Evolutionary conservation across 2,888 invertebrate species (phyloP), one percentile per base, ranked within the genome.

Genomic region (Operophtera brumata): DNA sequence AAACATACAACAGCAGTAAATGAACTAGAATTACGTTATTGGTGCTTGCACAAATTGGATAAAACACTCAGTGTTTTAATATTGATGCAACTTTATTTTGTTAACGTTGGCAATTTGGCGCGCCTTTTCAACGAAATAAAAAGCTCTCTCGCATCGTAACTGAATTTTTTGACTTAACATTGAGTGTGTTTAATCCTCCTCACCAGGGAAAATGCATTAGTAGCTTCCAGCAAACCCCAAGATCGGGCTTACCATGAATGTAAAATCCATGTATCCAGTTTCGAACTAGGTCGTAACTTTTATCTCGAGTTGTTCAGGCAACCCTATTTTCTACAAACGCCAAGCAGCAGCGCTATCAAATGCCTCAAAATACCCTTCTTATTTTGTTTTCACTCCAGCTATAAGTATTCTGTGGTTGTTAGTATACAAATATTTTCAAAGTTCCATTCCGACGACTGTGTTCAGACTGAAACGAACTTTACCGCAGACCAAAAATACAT

Each of bases 211-310:
- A 68, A 65, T 61, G 51, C 42, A 62, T 67, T 63, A 66, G 47
- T 50, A 26, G 48, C 45, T 47, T 37, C 30, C 51, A 47, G 61
- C 55, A 42, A 25, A 20, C 42, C 42, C 43, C 44, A n/a, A n/a
- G n/a, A n/a, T 49, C 34, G 34, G 28, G 54, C 47, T 62, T 59
- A 60, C 56, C 62, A 59, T 67, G 58, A 67, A 69, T 62, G 61
- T 59, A 64, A 62, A 66, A 67, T 56, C 50, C 43, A 41, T 48
- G 26, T 44, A 20, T 13, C 25, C 2, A 30, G 20, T 20, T 50
- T 55, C 34, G 48, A 62, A 66, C 57, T 46, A 52, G 60, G 47
- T 57, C 58, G 61, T 64, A 59, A 63, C 50, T 59, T 47, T 45
- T 59, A 59, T 62, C 55, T 57, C 9, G 10, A 43, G 37, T 40